A percentile compares a stretch with the other conserved stretches of the same genome.
These are phyloP conservation scores for Saturnia pavonia DNA, from an alignment of 2,888 invertebrate species.

Conservation along the genomic window DNA sequence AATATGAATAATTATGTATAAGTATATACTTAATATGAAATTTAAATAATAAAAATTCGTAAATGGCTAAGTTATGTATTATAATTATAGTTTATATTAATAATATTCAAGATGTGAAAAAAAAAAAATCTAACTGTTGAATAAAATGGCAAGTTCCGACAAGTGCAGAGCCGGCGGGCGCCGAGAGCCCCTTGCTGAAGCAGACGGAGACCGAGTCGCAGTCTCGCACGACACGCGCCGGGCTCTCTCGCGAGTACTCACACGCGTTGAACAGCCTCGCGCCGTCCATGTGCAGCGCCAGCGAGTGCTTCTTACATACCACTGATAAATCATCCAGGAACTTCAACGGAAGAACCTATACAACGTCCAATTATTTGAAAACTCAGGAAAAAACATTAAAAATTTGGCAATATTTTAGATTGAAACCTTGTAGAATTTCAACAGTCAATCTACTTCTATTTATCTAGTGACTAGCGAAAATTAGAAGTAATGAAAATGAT, in stretches of 20 bases:
- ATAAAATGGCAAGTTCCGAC: conserved; percentile 89
- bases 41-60: no score
- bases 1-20: no score
- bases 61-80: no score
- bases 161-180: conserved; percentile 93
- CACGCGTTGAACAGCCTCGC: conserved; percentile 94
- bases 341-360: conserved; percentile 86
- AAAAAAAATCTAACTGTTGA: conserved; percentile 82
- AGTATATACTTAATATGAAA: no score
- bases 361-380: not conserved
- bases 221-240: conserved; percentile 84
- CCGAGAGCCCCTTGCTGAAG: conserved; percentile 95
- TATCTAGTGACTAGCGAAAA: no score
- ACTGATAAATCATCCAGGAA: conserved; percentile 88
- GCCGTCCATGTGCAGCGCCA: conserved; percentile 94
- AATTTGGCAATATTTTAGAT: no score
- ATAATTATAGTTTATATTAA: no score
- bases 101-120: no score
- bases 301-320: conserved; percentile 83
- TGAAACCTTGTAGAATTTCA: no score
- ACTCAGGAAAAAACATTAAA: not conserved
- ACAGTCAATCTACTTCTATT: no score
- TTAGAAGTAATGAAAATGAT: no score
- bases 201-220: conserved; percentile 94
- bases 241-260: conserved; percentile 83